Evolutionary conservation across 2,888 invertebrate species (phyloP).

Genomic region (Campoletis raptor): DNA sequence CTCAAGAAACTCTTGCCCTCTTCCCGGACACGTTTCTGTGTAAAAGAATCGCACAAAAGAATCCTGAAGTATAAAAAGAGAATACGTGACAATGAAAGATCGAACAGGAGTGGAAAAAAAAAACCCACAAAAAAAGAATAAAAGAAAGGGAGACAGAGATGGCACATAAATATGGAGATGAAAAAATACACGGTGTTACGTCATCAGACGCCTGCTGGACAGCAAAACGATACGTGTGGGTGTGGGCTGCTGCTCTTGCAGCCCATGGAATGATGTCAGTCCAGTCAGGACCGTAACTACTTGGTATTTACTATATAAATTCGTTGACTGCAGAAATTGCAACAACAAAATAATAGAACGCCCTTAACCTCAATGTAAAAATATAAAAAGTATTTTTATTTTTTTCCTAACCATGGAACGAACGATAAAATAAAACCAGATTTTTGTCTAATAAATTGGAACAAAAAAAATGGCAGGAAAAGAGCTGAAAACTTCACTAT

Average conservation of each 20-base stretch:
- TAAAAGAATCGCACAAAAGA: slow-evolving; percentile 20
- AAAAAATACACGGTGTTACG: slow-evolving; percentile 67
- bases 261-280: slow-evolving; percentile 71
- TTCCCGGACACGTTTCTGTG: slow-evolving; percentile 37
- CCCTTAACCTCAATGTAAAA: neutral
- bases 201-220: slow-evolving; percentile 67
- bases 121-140: slow-evolving; percentile 32
- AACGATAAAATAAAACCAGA: neutral
- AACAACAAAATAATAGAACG: neutral
- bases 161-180: slow-evolving; percentile 51
- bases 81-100: slow-evolving; percentile 52
- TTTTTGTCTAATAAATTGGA: neutral
- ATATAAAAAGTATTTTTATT: neutral
- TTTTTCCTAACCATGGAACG: neutral
- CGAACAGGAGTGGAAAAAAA: slow-evolving; percentile 59
- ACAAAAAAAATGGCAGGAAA: neutral
- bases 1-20: slow-evolving; percentile 11
- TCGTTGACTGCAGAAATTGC: neutral
- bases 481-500: neutral
- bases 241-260: slow-evolving; percentile 67
- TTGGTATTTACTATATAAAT: slow-evolving; percentile 35
- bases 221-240: slow-evolving; percentile 67
- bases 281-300: slow-evolving; percentile 71
- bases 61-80: slow-evolving; percentile 28
- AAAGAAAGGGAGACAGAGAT: slow-evolving; percentile 48